Evolutionary conservation across 2,797 vertebrate genomes (phyloP).

Genomic region (Aldrovandia affinis): DNA sequence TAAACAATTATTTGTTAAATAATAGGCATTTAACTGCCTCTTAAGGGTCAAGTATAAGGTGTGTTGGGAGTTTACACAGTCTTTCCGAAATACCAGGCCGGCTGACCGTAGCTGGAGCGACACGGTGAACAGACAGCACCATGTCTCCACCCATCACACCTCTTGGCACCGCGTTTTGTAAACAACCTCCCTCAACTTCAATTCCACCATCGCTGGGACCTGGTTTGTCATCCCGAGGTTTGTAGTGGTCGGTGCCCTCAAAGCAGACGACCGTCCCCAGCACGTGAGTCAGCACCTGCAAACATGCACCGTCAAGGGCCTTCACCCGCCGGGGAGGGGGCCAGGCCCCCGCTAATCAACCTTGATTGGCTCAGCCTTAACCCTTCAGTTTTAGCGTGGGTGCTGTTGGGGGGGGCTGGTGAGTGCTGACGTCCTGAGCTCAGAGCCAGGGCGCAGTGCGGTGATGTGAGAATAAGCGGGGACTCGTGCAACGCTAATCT

Average conservation of each 20-base stretch:
- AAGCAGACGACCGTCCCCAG: not conserved
- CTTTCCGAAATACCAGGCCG: too few relatives aligned
- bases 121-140: too few relatives aligned
- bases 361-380: not conserved
- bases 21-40: too few relatives aligned
- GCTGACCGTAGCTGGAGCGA: too few relatives aligned
- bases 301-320: not conserved
- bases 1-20: too few relatives aligned
- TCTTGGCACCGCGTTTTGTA: too few relatives aligned
- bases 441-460: not conserved
- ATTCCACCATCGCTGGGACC: not conserved
- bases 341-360: not conserved
- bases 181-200: too few relatives aligned
- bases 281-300: not conserved
- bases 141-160: too few relatives aligned
- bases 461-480: constrained; percentile 24
- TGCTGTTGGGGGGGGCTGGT: not conserved
- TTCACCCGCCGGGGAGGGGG: not conserved
- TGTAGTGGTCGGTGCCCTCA: too few relatives aligned
- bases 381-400: not conserved
- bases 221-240: not conserved
- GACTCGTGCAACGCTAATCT: constrained; percentile 14
- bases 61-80: too few relatives aligned
- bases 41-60: too few relatives aligned
- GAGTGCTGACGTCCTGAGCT: not conserved